Evolutionary conservation across 2,888 invertebrate species (phyloP).

Genomic region (Hypena proboscidalis): DNA sequence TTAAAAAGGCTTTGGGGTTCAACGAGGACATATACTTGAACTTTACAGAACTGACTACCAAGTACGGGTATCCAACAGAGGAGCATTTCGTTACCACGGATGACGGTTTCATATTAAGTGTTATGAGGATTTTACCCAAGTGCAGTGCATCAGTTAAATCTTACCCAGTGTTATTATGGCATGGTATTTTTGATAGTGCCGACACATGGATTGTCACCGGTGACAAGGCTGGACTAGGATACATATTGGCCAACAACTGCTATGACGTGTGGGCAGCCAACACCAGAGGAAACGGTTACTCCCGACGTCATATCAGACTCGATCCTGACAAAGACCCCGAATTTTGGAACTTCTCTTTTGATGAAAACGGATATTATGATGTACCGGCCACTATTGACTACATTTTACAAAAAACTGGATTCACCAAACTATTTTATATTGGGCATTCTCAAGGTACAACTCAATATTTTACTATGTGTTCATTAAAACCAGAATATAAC

Average conservation of each 20-base stretch:
- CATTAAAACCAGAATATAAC: constrained; percentile 85
- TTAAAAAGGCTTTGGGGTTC: constrained; percentile 64
- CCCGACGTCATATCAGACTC: constrained; percentile 79
- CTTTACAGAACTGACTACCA: constrained; percentile 63
- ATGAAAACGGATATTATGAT: constrained; percentile 90
- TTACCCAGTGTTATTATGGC: constrained; percentile 62
- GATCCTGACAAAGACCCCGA: constrained; percentile 63
- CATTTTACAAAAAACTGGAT: constrained; percentile 70
- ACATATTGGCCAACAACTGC: constrained; percentile 77
- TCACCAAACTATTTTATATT: constrained; percentile 85
- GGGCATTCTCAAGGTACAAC: constrained; percentile 91
- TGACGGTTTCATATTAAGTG: constrained; percentile 65
- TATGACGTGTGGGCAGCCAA: constrained; percentile 80
- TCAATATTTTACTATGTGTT: constrained; percentile 82
- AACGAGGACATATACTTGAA: constrained; percentile 70
- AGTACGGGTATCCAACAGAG: constrained; percentile 60
- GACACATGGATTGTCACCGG: constrained; percentile 66
- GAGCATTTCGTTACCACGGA: constrained; percentile 59
- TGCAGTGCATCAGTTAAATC: constrained; percentile 45
- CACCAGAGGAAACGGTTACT: constrained; percentile 87
- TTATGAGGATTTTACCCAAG: constrained; percentile 61
- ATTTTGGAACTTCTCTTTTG: constrained; percentile 86
- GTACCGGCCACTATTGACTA: constrained; percentile 86
- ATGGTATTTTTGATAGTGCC: constrained; percentile 62
- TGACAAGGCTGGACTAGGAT: constrained; percentile 54